A percentile compares a stretch with the other conserved stretches of the same genome.
These are phyloP conservation scores for Diabrotica virgifera DNA, from an alignment of 1,140 invertebrate species.

Conservation along the genomic window DNA sequence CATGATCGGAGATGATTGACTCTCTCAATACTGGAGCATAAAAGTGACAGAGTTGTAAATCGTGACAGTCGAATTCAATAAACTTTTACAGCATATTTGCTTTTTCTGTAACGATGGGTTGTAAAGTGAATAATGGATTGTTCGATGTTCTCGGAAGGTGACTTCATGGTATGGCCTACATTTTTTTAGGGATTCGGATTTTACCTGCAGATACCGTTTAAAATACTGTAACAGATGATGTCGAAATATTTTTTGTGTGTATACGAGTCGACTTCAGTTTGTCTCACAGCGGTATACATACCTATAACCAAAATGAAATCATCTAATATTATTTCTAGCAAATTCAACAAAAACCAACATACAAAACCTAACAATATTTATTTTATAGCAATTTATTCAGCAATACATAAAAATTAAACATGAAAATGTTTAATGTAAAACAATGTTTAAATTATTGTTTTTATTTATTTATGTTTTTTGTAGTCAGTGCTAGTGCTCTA, in stretches of 20 bases:
- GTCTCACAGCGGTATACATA: neutral
- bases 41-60: neutral
- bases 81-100: slow-evolving; percentile 15
- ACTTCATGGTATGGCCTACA: slow-evolving; percentile 12
- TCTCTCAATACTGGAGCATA: neutral
- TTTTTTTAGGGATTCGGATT: slow-evolving; percentile 15
- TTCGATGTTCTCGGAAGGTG: slow-evolving; percentile 20
- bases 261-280: neutral
- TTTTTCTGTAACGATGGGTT: slow-evolving; percentile 8
- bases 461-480: no score
- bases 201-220: slow-evolving; percentile 14
- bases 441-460: no score
- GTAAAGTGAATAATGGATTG: slow-evolving; percentile 20
- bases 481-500: no score
- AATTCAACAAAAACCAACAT: no score
- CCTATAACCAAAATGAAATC: no score
- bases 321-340: no score
- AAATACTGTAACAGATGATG: slow-evolving; percentile 9
- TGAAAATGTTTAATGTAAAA: no score
- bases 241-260: neutral
- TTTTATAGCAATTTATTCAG: no score
- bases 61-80: neutral
- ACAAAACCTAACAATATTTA: no score
- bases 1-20: neutral
- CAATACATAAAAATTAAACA: no score